These are phyloP conservation scores for Noctua janthe DNA, from an alignment of 2,888 invertebrate species.

Conservation along the genomic window DNA sequence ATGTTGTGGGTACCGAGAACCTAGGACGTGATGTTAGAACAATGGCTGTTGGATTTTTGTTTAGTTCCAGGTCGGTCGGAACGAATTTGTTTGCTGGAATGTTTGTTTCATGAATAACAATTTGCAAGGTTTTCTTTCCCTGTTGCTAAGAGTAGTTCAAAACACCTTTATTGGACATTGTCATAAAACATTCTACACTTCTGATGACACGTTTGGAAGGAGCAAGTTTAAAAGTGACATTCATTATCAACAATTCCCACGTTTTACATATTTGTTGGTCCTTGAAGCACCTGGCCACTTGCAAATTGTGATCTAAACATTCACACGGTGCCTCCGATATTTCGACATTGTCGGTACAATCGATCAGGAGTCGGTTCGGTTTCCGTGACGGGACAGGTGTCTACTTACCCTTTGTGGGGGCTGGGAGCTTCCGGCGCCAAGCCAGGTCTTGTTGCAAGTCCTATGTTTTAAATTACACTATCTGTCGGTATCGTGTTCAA, in stretches of 20 bases:
- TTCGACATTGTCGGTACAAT: constrained; percentile 58
- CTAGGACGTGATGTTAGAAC: constrained; percentile 45
- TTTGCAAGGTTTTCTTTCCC: constrained; percentile 8
- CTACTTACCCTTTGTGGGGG: constrained; percentile 74
- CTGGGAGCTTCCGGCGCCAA: constrained; percentile 69
- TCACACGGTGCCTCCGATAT: constrained; percentile 59
- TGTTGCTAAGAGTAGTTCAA: constrained; percentile 5
- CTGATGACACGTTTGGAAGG: not conserved
- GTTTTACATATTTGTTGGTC: constrained; percentile 33
- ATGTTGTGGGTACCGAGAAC: constrained; percentile 57
- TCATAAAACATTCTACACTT: not conserved
- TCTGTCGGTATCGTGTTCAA: not conserved
- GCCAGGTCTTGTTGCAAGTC: constrained; percentile 48
- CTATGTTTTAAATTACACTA: constrained; percentile 46
- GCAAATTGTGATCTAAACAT: constrained; percentile 55
- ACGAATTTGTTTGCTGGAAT: constrained; percentile 25
- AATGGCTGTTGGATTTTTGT: constrained; percentile 45
- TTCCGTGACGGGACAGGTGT: constrained; percentile 75
- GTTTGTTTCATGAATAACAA: constrained; percentile 43
- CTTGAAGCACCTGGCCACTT: constrained; percentile 55
- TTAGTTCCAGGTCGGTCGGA: constrained; percentile 23
- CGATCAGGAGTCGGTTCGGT: constrained; percentile 57
- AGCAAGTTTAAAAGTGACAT: not conserved
- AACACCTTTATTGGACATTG: not conserved
- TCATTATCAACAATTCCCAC: constrained; percentile 36